Evolutionary conservation across 2,797 vertebrate genomes (phyloP).

Genomic region (Pseudocheirus occidentalis): DNA sequence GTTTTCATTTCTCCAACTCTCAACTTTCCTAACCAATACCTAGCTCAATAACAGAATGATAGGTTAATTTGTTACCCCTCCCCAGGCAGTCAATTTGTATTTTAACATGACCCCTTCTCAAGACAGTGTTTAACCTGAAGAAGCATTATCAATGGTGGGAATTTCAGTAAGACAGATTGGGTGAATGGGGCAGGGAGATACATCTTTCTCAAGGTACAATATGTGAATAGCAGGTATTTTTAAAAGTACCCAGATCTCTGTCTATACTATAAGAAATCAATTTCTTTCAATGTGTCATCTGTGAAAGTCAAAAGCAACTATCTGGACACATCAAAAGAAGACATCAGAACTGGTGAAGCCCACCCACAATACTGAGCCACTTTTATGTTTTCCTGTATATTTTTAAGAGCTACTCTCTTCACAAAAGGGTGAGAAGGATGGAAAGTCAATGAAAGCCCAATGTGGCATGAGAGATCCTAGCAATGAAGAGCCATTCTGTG

Average conservation of each 20-base stretch:
- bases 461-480: conserved; percentile 32
- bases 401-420: conserved; percentile 43
- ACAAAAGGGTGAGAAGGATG: conserved; percentile 25
- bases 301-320: conserved; percentile 41
- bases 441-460: conserved; percentile 48
- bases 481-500: conserved; percentile 17
- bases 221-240: not conserved
- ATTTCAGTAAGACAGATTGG: not conserved
- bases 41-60: not conserved
- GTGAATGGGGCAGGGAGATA: not conserved
- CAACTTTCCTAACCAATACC: not conserved
- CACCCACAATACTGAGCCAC: conserved; percentile 31
- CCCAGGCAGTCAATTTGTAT: not conserved
- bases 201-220: not conserved
- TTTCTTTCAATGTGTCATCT: conserved; percentile 34
- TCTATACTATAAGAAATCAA: conserved; percentile 45
- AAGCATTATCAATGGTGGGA: not conserved
- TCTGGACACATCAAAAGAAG: conserved; percentile 55
- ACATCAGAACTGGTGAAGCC: conserved; percentile 30
- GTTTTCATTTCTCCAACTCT: not conserved
- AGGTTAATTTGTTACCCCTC: not conserved
- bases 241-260: conserved; percentile 4
- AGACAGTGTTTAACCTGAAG: not conserved
- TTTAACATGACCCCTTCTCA: not conserved
- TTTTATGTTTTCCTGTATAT: not conserved